Evolutionary conservation across 2,797 vertebrate species (phyloP).

Genomic region (Ctenosaura bakeri): DNA sequence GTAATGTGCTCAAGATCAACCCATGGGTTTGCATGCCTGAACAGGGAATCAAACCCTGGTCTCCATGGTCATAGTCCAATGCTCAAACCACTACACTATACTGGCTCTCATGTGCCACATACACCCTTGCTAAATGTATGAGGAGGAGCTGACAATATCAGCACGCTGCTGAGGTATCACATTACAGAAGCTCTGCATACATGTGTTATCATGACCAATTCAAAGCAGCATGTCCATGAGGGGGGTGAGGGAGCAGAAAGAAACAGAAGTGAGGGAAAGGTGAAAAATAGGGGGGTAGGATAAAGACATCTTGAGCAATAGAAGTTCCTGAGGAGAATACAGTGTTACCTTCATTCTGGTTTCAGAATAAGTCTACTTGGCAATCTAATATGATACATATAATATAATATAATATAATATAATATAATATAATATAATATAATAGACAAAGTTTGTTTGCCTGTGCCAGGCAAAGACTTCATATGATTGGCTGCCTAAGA

Average conservation of each 20-base stretch:
- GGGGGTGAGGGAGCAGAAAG: neutral
- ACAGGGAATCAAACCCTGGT: no score
- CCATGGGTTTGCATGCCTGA: no score
- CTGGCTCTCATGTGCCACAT: neutral
- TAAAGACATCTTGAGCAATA: neutral
- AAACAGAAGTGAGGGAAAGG: neutral
- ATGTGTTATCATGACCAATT: neutral
- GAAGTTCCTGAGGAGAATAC: neutral
- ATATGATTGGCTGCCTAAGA: no score
- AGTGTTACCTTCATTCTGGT: neutral
- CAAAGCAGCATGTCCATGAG: neutral
- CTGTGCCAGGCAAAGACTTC: no score
- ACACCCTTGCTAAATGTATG: neutral
- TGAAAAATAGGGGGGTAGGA: neutral
- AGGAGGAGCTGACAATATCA: neutral
- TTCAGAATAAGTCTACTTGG: neutral
- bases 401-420: no score
- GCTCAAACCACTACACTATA: no score
- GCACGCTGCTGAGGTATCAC: neutral
- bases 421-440: no score
- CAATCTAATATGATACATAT: no score
- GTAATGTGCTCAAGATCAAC: no score
- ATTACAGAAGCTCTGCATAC: neutral
- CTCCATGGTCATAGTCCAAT: no score
- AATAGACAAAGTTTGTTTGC: no score